These are phyloP conservation scores for Phyllostomus discolor DNA, from an alignment of 2,113 vertebrate species.

Conservation along the genomic window DNA sequence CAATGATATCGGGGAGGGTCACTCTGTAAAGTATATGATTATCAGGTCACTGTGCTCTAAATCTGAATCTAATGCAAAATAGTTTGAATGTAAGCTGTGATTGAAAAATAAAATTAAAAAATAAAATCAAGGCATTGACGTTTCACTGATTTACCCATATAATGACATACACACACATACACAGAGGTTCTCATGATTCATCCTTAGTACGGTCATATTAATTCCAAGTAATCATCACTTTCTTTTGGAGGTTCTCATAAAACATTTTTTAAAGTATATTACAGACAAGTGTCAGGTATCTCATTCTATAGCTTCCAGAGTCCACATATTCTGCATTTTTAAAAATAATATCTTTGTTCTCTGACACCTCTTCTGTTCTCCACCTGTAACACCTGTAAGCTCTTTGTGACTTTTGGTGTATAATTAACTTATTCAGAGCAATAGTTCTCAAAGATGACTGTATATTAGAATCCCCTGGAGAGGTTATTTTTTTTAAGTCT, in stretches of 20 bases:
- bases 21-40: neutral
- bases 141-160: neutral
- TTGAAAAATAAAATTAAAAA: neutral
- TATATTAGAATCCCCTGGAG: neutral
- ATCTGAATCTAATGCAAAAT: neutral
- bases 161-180: neutral
- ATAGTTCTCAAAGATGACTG: conserved; percentile 35
- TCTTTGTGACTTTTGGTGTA: conserved; percentile 23
- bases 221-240: neutral
- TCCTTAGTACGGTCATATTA: neutral
- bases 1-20: neutral
- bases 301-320: conserved; percentile 1
- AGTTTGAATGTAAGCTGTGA: neutral
- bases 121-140: neutral
- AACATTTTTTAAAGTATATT: neutral
- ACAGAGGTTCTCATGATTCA: neutral
- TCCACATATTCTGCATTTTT: conserved; percentile 17
- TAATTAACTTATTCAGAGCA: conserved; percentile 51
- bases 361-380: neutral
- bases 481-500: neutral
- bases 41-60: neutral
- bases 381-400: conserved; percentile 6
- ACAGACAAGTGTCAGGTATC: neutral
- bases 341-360: neutral
- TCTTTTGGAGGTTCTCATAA: neutral